A percentile compares a stretch with the other conserved stretches of the same genome.
These are phyloP conservation scores for Eugnorisma glareosa DNA, from an alignment of 2,888 invertebrate genomes.

Conservation along the genomic window DNA sequence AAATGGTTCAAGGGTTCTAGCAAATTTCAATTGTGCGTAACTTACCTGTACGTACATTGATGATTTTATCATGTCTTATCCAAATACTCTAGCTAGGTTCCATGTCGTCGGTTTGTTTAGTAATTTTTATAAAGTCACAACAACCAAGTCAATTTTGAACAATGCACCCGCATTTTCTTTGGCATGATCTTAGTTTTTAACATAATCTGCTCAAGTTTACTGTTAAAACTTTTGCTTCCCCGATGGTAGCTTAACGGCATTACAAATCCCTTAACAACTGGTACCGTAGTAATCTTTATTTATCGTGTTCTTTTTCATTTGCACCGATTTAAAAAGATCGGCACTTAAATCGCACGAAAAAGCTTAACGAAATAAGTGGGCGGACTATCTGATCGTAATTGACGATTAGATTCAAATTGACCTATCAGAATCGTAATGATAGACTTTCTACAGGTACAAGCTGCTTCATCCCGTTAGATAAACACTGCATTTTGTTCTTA, in stretches of 20 bases:
- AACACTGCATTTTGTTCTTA: neutral
- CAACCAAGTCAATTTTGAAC: neutral
- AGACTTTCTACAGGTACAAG: neutral
- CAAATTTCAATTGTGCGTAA: neutral
- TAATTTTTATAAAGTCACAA: neutral
- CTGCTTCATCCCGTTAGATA: neutral
- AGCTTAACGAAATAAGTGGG: neutral
- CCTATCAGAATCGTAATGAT: neutral
- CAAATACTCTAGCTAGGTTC: neutral
- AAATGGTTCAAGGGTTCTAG: neutral
- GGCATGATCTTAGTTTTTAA: neutral
- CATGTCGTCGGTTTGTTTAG: neutral
- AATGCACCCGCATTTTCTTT: conserved; percentile 8
- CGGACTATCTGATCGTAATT: neutral
- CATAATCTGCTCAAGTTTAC: conserved; percentile 1
- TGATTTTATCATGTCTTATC: too few species aligned
- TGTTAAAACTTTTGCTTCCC: neutral
- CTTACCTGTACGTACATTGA: neutral
- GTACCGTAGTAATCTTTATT: conserved; percentile 7
- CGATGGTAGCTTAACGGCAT: neutral
- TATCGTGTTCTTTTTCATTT: conserved; percentile 2
- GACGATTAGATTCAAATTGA: neutral
- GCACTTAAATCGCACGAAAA: neutral
- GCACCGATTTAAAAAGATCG: neutral
- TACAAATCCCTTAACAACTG: conserved; percentile 1